Conservation (phyloP, 2,113 vertebrate genomes). For the Asarcornis scutulata region DNA sequence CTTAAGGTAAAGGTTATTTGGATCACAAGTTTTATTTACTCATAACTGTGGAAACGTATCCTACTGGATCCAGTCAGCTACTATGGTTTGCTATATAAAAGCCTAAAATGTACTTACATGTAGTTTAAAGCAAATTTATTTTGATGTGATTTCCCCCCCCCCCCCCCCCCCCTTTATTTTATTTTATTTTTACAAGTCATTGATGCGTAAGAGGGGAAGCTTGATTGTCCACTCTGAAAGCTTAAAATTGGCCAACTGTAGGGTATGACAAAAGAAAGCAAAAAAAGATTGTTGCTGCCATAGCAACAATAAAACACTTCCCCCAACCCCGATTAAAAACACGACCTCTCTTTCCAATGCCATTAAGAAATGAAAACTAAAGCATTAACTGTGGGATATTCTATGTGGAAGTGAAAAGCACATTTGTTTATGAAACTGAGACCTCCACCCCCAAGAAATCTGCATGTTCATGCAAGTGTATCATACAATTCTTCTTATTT, state of each 20-base stretch:
- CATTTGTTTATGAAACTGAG: conserved; percentile 1
- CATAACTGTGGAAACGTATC: neutral
- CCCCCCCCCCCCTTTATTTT: neutral
- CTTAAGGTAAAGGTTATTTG: neutral
- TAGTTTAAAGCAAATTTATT: neutral
- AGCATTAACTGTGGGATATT: neutral
- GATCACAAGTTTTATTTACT: neutral
- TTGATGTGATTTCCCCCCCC: neutral
- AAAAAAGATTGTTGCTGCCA: conserved; percentile 5
- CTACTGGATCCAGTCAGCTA: neutral
- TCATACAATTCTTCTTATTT: neutral
- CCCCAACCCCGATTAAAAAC: neutral
- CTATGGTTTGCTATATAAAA: neutral
- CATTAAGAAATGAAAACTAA: neutral
- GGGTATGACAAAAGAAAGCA: neutral
- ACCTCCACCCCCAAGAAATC: neutral
- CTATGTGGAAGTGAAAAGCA: neutral
- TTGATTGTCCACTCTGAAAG: neutral
- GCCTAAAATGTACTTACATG: neutral
- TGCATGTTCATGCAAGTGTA: neutral
- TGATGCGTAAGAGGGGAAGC: neutral
- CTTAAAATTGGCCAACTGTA: neutral
- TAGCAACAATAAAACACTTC: conserved; percentile 11
- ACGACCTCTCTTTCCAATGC: neutral
- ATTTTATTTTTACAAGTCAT: neutral